Percentiles rank a stretch among this genome's conserved stretches.
Evolutionary conservation across 2,113 vertebrate species (phyloP).

Genomic region (Oreochromis niloticus): DNA sequence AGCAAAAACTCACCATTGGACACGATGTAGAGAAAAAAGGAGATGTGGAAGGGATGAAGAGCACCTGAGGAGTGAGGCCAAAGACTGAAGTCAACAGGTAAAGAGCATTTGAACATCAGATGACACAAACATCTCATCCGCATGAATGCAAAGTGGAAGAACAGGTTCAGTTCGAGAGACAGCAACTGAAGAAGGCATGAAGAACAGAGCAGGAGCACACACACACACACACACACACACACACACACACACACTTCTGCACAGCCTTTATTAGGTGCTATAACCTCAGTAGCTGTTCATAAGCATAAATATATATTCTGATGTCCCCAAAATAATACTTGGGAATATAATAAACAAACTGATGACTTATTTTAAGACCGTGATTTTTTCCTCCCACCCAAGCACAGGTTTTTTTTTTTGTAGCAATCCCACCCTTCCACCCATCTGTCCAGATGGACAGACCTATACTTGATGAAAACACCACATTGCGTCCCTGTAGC

Average conservation of each 20-base stretch:
- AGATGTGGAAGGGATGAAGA: neutral
- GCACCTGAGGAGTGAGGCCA: neutral
- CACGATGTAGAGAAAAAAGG: neutral
- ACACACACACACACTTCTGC: neutral
- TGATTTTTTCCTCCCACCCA: neutral
- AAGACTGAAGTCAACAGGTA: neutral
- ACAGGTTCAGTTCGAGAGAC: conserved; percentile 40
- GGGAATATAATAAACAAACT: neutral
- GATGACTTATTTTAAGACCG: neutral
- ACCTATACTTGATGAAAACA: neutral
- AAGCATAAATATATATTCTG: neutral
- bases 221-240: fast-evolving
- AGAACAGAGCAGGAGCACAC: neutral
- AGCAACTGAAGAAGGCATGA: neutral
- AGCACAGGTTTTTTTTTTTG: neutral
- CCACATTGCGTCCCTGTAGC: neutral
- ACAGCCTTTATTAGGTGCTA: neutral
- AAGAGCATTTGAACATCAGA: conserved; percentile 28
- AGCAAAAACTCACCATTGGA: conserved; percentile 36
- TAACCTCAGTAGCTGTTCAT: neutral
- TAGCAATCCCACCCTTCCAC: neutral
- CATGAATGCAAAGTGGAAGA: conserved; percentile 30
- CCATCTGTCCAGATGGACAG: neutral
- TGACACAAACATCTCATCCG: conserved; percentile 18
- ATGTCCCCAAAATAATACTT: neutral